Conservation (phyloP, 1,140 invertebrate genomes). For the Ostrea edulis region DNA sequence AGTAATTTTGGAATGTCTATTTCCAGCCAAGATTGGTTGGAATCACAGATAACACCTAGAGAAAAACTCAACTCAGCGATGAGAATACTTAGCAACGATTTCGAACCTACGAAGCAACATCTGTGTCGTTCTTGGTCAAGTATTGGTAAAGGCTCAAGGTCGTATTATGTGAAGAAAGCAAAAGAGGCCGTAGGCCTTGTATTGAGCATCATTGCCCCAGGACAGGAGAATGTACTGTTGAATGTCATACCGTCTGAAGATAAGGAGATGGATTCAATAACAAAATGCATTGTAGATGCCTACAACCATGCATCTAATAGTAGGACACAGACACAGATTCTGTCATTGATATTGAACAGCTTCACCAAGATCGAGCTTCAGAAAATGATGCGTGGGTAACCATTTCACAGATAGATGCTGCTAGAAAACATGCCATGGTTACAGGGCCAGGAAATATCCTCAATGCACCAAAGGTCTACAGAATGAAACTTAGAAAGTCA, state of each 20-base stretch:
- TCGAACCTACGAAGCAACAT: constrained; percentile 6
- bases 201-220: constrained; percentile 34
- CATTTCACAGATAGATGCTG: constrained; percentile 30
- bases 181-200: neutral
- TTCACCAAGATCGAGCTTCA: constrained; percentile 28
- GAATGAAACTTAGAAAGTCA: constrained; percentile 24
- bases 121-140: neutral
- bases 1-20: neutral
- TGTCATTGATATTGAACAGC: constrained; percentile 27
- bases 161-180: constrained; percentile 38
- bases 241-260: constrained; percentile 13
- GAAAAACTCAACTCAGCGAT: constrained; percentile 34
- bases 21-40: constrained; percentile 36
- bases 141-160: constrained; percentile 7
- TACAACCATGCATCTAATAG: neutral
- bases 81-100: constrained; percentile 24
- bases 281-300: constrained; percentile 12
- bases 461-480: constrained; percentile 35
- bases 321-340: constrained; percentile 24
- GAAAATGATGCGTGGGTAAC: neutral
- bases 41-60: constrained; percentile 15
- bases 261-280: constrained; percentile 33
- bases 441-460: neutral
- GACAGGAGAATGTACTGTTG: constrained; percentile 10
- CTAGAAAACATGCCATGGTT: constrained; percentile 27